Conservation (phyloP, 1,140 invertebrate species). For the Hylaeus volcanicus region DNA sequence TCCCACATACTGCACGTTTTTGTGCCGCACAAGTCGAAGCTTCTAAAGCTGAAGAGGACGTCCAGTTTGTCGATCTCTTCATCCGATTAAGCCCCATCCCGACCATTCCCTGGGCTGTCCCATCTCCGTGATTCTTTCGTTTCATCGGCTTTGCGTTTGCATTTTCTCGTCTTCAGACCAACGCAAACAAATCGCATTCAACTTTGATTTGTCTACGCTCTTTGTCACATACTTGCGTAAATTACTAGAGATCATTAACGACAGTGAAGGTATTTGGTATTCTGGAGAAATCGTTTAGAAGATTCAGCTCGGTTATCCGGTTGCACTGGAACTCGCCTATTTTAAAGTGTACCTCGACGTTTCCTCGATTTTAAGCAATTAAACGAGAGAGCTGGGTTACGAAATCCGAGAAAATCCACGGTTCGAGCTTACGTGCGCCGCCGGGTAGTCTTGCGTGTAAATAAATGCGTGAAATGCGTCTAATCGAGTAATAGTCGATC, state of each 20-base stretch:
- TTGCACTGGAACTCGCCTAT: no score
- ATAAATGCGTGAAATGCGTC: conserved; percentile 40
- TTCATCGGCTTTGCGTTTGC: not conserved
- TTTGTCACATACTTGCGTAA: no score
- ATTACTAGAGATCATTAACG: no score
- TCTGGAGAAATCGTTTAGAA: no score
- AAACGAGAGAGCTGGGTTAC: not conserved
- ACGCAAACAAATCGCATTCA: no score
- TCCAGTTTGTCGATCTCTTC: conserved; percentile 72
- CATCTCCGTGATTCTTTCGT: conserved; percentile 41
- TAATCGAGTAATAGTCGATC: conserved; percentile 45
- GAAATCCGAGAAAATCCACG: conserved; percentile 21
- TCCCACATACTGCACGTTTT: conserved; percentile 17
- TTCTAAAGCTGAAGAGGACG: conserved; percentile 55
- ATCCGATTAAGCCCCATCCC: conserved; percentile 70
- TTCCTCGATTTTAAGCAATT: not conserved
- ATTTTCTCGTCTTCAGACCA: not conserved
- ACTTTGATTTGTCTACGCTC: no score
- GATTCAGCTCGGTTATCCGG: no score
- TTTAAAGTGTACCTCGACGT: not conserved
- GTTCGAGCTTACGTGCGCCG: conserved; percentile 7
- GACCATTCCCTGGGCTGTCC: conserved; percentile 31
- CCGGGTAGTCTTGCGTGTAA: conserved; percentile 35
- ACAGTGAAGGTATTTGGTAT: no score
- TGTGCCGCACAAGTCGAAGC: conserved; percentile 43